Conservation (phyloP, 1,140 invertebrate species). For the Euura saliciscinereae region DNA sequence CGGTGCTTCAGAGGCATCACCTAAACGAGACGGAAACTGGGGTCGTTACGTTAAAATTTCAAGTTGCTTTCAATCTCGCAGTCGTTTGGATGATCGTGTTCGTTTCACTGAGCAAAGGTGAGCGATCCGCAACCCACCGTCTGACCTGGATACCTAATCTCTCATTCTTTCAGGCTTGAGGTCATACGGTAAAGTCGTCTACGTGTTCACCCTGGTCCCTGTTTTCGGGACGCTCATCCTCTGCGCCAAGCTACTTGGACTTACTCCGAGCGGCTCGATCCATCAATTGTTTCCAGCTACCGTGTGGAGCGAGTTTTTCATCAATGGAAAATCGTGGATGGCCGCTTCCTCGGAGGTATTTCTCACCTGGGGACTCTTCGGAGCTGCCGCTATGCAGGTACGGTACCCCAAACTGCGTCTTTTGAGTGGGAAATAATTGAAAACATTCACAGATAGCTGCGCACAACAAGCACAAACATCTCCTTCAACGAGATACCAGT, state of each 20-base stretch:
- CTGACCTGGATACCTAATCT: slow-evolving; percentile 12
- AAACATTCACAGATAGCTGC: slow-evolving; percentile 56
- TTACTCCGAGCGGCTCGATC: slow-evolving; percentile 68
- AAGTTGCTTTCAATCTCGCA: slow-evolving; percentile 87
- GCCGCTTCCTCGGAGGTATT: slow-evolving; percentile 88
- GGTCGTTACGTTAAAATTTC: slow-evolving; percentile 78
- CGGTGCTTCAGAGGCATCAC: slow-evolving; percentile 77
- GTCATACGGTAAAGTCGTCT: slow-evolving; percentile 85
- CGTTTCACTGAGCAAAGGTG: slow-evolving; percentile 85
- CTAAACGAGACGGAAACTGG: slow-evolving; percentile 64
- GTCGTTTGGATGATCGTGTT: slow-evolving; percentile 92
- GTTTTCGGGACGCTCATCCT: slow-evolving; percentile 75
- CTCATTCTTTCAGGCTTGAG: slow-evolving; percentile 65
- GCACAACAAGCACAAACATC: slow-evolving; percentile 75
- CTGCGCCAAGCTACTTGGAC: slow-evolving; percentile 75
- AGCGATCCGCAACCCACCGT: not conserved
- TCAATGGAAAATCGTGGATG: slow-evolving; percentile 75
- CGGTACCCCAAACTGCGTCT: slow-evolving; percentile 12
- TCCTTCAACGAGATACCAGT: slow-evolving; percentile 79
- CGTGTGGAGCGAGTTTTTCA: slow-evolving; percentile 83
- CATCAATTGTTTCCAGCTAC: slow-evolving; percentile 76
- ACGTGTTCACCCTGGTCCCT: slow-evolving; percentile 74
- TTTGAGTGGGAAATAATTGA: too few species aligned
- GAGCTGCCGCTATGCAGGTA: slow-evolving; percentile 82
- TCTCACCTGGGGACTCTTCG: slow-evolving; percentile 88